Conservation (phyloP, 2,797 vertebrate genomes). For the Potorous gilbertii region DNA sequence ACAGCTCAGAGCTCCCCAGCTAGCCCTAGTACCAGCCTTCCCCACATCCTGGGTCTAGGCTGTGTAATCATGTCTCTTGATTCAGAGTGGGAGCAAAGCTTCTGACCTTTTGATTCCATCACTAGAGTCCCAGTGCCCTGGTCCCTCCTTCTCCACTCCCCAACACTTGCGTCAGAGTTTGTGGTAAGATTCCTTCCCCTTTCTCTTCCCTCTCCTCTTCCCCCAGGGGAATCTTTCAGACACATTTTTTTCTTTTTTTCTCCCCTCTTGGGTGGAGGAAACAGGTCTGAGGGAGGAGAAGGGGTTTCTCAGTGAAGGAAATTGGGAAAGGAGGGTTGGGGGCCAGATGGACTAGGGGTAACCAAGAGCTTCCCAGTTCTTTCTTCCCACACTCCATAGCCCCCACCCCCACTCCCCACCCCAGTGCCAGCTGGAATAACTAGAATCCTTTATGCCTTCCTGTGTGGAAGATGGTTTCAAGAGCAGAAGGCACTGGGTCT, state of each 20-base stretch:
- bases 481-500: neutral
- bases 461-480: neutral
- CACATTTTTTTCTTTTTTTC: neutral
- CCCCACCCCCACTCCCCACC: neutral
- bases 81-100: neutral
- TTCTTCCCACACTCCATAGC: neutral
- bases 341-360: neutral
- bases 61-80: neutral
- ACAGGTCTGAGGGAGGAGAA: neutral
- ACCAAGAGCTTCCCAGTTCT: neutral
- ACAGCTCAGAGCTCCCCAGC: neutral
- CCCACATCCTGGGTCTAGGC: neutral
- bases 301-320: neutral
- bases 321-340: neutral
- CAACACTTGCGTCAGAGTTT: constrained; percentile 61
- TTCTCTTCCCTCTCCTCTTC: no score
- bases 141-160: neutral
- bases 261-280: neutral
- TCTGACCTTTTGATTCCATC: neutral
- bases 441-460: neutral
- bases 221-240: constrained; percentile 24
- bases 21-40: neutral
- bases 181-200: constrained; percentile 31
- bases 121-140: constrained; percentile 45
- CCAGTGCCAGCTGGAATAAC: neutral